These are phyloP conservation scores for Mus spretus DNA, from an alignment of 2,797 vertebrate genomes.

Conservation along the genomic window DNA sequence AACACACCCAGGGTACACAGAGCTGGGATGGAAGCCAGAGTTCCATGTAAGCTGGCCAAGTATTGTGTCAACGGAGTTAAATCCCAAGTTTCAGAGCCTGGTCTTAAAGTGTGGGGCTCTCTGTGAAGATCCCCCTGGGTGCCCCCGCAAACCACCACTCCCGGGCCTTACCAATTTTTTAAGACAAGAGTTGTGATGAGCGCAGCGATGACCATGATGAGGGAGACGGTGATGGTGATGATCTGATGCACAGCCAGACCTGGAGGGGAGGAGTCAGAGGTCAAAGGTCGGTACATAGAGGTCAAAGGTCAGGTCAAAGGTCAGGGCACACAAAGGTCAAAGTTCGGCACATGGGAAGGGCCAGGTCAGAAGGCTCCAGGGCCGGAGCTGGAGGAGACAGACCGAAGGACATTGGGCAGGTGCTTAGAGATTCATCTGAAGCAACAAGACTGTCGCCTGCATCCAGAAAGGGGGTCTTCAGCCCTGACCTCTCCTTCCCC, in stretches of 20 bases:
- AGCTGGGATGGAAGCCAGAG: neutral
- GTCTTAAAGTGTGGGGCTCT: neutral
- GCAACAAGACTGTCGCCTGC: accelerated
- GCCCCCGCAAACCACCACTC: neutral
- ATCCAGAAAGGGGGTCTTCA: neutral
- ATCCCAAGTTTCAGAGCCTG: no score
- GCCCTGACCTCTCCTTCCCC: neutral
- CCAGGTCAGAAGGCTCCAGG: neutral
- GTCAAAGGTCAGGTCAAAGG: neutral
- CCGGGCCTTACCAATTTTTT: slow-evolving; percentile 98
- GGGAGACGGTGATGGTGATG: slow-evolving; percentile 99
- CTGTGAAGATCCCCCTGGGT: neutral
- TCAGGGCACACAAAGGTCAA: slow-evolving; percentile 31
- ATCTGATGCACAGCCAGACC: slow-evolving; percentile 99
- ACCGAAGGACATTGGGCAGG: neutral
- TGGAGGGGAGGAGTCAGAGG: slow-evolving; percentile 84
- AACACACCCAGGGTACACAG: neutral
- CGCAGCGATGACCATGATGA: slow-evolving; percentile 99
- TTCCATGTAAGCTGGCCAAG: neutral
- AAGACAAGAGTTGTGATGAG: slow-evolving; percentile 99
- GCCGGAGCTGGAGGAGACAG: neutral
- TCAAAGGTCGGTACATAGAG: slow-evolving; percentile 32
- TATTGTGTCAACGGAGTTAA: neutral
- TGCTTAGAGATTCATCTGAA: neutral
- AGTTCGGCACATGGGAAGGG: neutral